Evolutionary conservation across 2,113 vertebrate genomes (phyloP).

Genomic region (Physeter macrocephalus): DNA sequence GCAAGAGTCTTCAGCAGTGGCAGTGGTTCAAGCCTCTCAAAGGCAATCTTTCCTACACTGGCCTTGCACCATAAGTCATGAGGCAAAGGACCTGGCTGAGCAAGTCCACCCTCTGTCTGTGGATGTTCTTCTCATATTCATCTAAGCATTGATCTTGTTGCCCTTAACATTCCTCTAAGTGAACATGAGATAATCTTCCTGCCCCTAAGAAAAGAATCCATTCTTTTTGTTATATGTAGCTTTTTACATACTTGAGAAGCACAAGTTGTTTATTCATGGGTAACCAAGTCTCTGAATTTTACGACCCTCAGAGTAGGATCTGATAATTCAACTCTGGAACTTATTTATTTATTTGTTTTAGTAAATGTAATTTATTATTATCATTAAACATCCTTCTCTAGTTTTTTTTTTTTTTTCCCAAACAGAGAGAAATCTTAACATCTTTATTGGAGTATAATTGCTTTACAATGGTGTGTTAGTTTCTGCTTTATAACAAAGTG

Average conservation of each 20-base stretch:
- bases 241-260: neutral
- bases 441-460: no score
- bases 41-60: neutral
- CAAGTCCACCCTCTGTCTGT: neutral
- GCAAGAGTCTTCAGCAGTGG: neutral
- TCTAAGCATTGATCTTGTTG: neutral
- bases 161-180: neutral
- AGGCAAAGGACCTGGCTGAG: neutral
- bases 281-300: neutral
- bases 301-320: neutral
- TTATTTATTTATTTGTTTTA: neutral
- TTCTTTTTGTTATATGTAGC: neutral
- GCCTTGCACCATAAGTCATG: neutral
- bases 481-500: no score
- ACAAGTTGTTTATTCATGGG: neutral
- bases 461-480: no score
- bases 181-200: neutral
- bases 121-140: neutral
- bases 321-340: neutral
- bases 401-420: no score
- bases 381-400: no score
- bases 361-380: no score
- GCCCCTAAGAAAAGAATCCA: neutral
- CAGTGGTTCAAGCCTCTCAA: neutral
- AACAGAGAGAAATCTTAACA: no score